Percentiles rank a stretch among this genome's conserved stretches.
Evolutionary conservation across 2,113 vertebrate genomes (phyloP).

Genomic region (Cariama cristata): DNA sequence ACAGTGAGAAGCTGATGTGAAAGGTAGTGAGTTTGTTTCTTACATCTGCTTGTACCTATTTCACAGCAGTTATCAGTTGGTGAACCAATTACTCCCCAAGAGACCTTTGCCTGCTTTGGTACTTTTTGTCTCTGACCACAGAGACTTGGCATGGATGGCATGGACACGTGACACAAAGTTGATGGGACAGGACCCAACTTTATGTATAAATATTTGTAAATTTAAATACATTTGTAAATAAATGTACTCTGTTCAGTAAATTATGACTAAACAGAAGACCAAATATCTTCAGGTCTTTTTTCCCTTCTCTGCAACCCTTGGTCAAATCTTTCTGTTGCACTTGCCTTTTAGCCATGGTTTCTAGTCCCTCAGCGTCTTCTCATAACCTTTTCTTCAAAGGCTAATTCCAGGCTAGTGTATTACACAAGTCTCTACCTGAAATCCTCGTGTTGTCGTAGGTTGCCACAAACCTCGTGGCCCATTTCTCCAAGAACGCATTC

Average conservation of each 20-base stretch:
- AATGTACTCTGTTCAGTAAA: background rate
- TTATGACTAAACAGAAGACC: background rate
- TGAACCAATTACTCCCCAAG: background rate
- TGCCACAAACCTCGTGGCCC: background rate
- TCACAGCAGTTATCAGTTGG: background rate
- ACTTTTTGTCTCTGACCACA: background rate
- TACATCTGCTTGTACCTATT: background rate
- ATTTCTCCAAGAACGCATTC: background rate
- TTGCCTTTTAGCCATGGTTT: background rate
- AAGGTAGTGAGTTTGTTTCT: background rate
- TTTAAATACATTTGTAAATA: too few species aligned
- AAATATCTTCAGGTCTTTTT: background rate
- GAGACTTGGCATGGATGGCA: background rate
- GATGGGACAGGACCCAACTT: background rate
- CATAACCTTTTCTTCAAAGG: background rate
- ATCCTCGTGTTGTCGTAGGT: background rate
- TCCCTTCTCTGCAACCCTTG: background rate
- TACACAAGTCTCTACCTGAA: background rate
- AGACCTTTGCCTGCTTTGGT: background rate
- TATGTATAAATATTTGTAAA: background rate
- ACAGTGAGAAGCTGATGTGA: background rate
- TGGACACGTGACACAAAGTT: background rate
- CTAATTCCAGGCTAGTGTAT: background rate
- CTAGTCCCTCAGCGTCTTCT: background rate
- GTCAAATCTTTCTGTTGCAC: background rate